A percentile compares a stretch with the other conserved stretches of the same genome.
phyloP scores from a whole-genome alignment of 1,140 invertebrate species.

The Apis florea region DNA sequence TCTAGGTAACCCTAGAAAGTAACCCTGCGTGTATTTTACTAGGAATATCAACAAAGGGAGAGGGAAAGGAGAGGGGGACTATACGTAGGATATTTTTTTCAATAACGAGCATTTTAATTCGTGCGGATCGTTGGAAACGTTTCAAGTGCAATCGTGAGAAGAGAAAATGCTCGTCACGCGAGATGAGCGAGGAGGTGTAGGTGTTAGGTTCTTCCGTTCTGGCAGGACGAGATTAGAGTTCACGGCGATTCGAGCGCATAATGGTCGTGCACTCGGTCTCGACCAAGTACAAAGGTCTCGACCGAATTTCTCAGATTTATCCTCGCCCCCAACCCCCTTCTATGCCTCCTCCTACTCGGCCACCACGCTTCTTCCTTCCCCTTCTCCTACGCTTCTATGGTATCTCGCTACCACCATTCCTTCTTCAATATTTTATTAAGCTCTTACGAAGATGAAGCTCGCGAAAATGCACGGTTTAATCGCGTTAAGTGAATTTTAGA shows the following conservation, averaged over 20 bases:
- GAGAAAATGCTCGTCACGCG: constrained; percentile 1
- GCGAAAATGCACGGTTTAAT: constrained; percentile 5
- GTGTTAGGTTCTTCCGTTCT: constrained; percentile 29
- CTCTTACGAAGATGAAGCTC: constrained; percentile 16
- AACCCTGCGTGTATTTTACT: too few species aligned
- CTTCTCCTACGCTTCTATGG: not conserved
- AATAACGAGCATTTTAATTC: not conserved
- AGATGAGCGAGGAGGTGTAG: constrained; percentile 1
- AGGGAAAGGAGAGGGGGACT: too few species aligned
- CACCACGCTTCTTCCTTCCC: not conserved
- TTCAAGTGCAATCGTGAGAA: constrained; percentile 20
- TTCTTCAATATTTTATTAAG: constrained; percentile 25
- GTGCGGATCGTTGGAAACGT: not conserved
- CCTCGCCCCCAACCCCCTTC: not conserved
- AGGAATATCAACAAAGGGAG: too few species aligned
- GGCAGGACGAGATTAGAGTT: constrained; percentile 32
- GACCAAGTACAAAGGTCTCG: constrained; percentile 20
- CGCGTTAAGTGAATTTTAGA: not conserved
- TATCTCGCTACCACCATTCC: too few species aligned
- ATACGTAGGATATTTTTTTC: not conserved
- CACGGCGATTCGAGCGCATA: constrained; percentile 35
- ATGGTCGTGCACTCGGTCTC: not conserved
- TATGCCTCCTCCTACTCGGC: not conserved
- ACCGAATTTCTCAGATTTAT: constrained; percentile 31
- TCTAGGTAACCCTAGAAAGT: too few species aligned